Percentiles rank a stretch among this genome's conserved stretches.
Evolutionary conservation across 2,888 invertebrate genomes (phyloP).

Genomic region (Pseudanteris insignis): DNA sequence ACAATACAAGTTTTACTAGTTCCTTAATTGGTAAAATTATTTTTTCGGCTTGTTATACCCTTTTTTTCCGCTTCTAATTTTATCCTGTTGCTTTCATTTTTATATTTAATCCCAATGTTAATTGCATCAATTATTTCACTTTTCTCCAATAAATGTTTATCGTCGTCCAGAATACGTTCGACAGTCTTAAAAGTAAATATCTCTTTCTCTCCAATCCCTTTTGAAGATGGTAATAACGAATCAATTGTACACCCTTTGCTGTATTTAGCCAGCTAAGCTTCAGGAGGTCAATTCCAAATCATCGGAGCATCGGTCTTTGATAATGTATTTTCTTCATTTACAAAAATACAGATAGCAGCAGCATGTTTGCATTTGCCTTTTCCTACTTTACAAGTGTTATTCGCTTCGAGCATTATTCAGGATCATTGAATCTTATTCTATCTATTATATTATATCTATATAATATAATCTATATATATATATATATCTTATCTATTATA

Average conservation of each 20-base stretch:
- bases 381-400: slow-evolving; percentile 1
- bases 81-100: not conserved
- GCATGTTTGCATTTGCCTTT: slow-evolving; percentile 1
- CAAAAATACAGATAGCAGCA: slow-evolving; percentile 1
- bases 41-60: too few species aligned
- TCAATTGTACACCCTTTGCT: not conserved
- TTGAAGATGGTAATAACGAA: not conserved
- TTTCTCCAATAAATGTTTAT: not conserved
- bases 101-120: not conserved
- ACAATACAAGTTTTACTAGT: too few species aligned
- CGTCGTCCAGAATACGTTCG: not conserved
- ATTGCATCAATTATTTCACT: not conserved
- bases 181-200: not conserved
- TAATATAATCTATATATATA: too few species aligned
- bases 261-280: not conserved
- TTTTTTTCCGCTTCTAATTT: too few species aligned
- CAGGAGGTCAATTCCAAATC: not conserved
- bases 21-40: too few species aligned
- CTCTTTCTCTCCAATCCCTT: not conserved
- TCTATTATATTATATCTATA: too few species aligned
- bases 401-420: not conserved
- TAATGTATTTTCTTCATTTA: slow-evolving; percentile 3
- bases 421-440: too few species aligned
- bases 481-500: too few species aligned
- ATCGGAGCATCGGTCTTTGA: not conserved